Percentiles rank a stretch among this genome's conserved stretches.
Conservation (phyloP, 2,888 invertebrate genomes). For the Drosophila quinaria region DNA sequence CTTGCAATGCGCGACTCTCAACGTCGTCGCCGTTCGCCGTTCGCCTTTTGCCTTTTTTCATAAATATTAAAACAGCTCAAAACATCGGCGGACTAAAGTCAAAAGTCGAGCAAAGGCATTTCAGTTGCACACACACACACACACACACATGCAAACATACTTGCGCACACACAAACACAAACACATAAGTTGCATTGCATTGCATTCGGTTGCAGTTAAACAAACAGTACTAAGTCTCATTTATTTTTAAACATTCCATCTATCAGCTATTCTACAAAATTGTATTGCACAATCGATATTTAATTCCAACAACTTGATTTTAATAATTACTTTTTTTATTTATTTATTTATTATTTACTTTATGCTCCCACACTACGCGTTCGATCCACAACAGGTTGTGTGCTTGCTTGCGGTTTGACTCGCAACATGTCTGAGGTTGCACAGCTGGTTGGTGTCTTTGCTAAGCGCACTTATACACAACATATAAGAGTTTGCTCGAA, state of each 20-base stretch:
- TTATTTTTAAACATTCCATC: neutral
- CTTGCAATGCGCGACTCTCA: conserved; percentile 65
- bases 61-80: conserved; percentile 78
- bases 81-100: conserved; percentile 62
- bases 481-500: conserved; percentile 13
- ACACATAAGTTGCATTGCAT: conserved; percentile 6
- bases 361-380: neutral
- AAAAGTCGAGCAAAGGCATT: conserved; percentile 61
- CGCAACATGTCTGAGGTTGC: conserved; percentile 31
- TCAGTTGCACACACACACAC: neutral
- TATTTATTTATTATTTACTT: conserved; percentile 1
- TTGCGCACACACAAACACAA: too few relatives aligned
- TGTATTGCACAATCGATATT: neutral
- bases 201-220: conserved; percentile 25
- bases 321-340: neutral
- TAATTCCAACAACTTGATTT: neutral
- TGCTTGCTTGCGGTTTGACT: conserved; percentile 7
- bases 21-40: conserved; percentile 38
- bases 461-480: conserved; percentile 38
- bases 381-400: conserved; percentile 28
- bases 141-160: neutral
- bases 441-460: conserved; percentile 41
- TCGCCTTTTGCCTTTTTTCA: conserved; percentile 65
- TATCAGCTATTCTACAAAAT: neutral
- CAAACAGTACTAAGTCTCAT: neutral